Evolutionary conservation across 2,113 vertebrate genomes (phyloP).

Genomic region (Columba livia): DNA sequence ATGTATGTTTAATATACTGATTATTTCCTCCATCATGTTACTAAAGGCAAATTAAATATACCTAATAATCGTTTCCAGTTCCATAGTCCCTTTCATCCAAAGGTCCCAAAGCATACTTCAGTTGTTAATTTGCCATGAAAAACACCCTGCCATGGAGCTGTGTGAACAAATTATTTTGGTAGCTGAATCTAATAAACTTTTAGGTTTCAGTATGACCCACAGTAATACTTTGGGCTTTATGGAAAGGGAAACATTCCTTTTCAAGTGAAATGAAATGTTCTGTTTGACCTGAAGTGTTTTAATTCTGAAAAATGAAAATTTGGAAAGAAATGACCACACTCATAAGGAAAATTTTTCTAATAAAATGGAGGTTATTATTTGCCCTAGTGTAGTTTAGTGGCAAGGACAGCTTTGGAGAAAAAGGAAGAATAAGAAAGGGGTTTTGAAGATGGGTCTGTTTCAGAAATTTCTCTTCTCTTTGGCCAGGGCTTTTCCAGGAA

Average conservation of each 20-base stretch:
- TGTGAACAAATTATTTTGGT: constrained; percentile 6
- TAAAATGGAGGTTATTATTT: background rate
- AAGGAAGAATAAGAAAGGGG: background rate
- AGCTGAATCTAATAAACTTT: constrained; percentile 18
- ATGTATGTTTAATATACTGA: constrained; percentile 38
- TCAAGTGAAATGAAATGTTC: constrained; percentile 10
- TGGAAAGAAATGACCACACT: background rate
- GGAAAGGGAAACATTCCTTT: constrained; percentile 2
- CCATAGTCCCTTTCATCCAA: constrained; percentile 26
- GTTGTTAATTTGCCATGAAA: constrained; percentile 46
- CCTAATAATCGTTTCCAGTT: constrained; percentile 1
- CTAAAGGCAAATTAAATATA: constrained; percentile 41
- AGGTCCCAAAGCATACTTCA: background rate
- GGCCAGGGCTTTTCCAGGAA: background rate
- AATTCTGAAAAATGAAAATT: background rate
- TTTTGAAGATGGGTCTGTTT: background rate
- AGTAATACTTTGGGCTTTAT: background rate
- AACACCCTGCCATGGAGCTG: constrained; percentile 5
- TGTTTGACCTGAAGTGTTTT: background rate
- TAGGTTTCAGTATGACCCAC: background rate
- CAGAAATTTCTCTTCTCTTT: background rate
- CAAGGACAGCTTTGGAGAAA: background rate
- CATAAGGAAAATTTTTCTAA: background rate
- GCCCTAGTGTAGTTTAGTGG: background rate
- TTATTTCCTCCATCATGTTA: constrained; percentile 44